These are phyloP conservation scores for Notodromas monacha DNA, from an alignment of 2,888 invertebrate species.

Conservation along the genomic window DNA sequence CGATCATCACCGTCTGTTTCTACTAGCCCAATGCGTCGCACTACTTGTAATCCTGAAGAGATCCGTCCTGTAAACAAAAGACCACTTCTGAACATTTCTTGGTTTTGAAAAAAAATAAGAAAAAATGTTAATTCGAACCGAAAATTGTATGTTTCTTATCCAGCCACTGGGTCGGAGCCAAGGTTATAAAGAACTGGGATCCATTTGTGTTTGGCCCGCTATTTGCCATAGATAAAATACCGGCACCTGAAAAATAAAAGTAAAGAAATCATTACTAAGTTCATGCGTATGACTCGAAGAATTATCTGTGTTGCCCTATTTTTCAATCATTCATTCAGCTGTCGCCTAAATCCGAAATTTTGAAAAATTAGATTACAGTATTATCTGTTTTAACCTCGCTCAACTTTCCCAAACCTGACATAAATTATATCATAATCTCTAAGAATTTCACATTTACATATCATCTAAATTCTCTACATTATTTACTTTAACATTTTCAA, in stretches of 20 bases:
- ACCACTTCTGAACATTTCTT: constrained; percentile 12
- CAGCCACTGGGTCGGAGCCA: constrained; percentile 86
- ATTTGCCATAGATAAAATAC: constrained; percentile 88
- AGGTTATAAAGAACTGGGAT: constrained; percentile 87
- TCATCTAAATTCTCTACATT: too few relatives aligned
- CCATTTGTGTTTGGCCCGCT: constrained; percentile 86
- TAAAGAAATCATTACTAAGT: constrained; percentile 6
- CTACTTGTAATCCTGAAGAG: constrained; percentile 52
- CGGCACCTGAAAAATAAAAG: constrained; percentile 24
- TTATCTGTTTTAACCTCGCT: too few relatives aligned
- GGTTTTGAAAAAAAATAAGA: constrained; percentile 11
- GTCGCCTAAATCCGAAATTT: background rate
- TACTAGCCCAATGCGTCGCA: constrained; percentile 65
- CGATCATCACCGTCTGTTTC: constrained; percentile 73
- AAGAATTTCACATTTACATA: too few relatives aligned
- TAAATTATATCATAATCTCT: too few relatives aligned
- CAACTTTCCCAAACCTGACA: too few relatives aligned
- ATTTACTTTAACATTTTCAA: too few relatives aligned
- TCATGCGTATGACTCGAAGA: constrained; percentile 5
- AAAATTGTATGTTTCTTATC: constrained; percentile 94
- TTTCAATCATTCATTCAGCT: too few relatives aligned
- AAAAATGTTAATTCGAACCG: constrained; percentile 21
- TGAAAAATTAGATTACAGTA: too few relatives aligned
- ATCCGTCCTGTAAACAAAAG: constrained; percentile 26
- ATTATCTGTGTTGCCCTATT: too few relatives aligned